A percentile compares a stretch with the other conserved stretches of the same genome.
Conservation (phyloP, 2,113 vertebrate genomes). For the Dicentrarchus labrax region DNA sequence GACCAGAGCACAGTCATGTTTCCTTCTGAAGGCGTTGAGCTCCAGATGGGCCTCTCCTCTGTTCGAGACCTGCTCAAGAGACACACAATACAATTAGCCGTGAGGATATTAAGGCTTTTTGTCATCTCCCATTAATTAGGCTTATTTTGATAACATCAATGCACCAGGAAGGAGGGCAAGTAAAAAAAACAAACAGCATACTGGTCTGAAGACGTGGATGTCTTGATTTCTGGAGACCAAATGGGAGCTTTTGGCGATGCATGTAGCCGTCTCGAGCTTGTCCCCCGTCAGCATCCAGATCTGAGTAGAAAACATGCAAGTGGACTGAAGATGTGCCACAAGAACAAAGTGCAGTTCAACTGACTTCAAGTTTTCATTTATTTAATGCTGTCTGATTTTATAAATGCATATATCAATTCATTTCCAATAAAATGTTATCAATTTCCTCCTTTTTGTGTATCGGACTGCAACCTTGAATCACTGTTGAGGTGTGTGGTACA, state of each 20-base stretch:
- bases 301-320: slow-evolving; percentile 29
- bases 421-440: no score
- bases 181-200: slow-evolving; percentile 69
- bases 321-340: not conserved
- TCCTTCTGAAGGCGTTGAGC: slow-evolving; percentile 96
- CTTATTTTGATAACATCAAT: not conserved
- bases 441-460: not conserved
- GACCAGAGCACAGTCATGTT: slow-evolving; percentile 97
- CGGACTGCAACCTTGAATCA: not conserved
- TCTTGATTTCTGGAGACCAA: slow-evolving; percentile 94
- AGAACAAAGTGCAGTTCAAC: no score
- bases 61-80: slow-evolving; percentile 88
- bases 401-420: not conserved
- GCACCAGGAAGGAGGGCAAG: not conserved
- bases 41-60: slow-evolving; percentile 97
- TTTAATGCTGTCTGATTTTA: not conserved
- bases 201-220: slow-evolving; percentile 94
- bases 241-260: slow-evolving; percentile 97
- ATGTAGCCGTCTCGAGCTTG: slow-evolving; percentile 97
- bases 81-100: slow-evolving; percentile 40
- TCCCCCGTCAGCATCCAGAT: slow-evolving; percentile 99
- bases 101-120: not conserved
- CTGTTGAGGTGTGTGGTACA: not conserved
- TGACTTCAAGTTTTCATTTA: no score
- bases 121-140: not conserved